Evolutionary conservation across 2,113 vertebrate genomes (phyloP).

Genomic region (Trachemys scripta): DNA sequence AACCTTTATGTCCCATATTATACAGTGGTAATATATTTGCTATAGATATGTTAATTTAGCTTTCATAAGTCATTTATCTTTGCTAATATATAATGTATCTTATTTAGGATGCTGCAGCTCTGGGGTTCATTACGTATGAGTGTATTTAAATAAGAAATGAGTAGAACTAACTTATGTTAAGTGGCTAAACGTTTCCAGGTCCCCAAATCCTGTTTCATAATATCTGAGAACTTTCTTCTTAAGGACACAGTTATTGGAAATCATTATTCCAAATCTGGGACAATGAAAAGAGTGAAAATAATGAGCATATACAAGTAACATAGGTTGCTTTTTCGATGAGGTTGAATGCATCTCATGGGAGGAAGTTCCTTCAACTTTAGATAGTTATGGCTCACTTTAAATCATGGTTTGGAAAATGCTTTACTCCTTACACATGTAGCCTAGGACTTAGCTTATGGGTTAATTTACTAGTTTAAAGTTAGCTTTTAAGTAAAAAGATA

Average conservation of each 20-base stretch:
- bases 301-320: not conserved
- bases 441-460: not conserved
- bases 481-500: not conserved
- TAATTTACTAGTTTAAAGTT: not conserved
- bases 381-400: not conserved
- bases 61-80: conserved; percentile 75
- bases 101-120: conserved; percentile 23
- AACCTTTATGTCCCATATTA: conserved; percentile 70
- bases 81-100: conserved; percentile 57
- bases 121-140: not conserved
- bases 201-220: not conserved
- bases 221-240: not conserved
- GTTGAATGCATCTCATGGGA: not conserved
- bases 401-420: not conserved
- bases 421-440: not conserved
- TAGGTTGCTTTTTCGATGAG: not conserved
- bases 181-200: not conserved
- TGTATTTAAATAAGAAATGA: not conserved
- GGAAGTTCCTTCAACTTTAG: not conserved
- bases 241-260: conserved; percentile 6
- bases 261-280: not conserved
- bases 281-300: not conserved
- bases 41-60: conserved; percentile 65
- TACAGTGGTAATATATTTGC: conserved; percentile 60
- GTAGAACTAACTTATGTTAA: accelerated